A percentile compares a stretch with the other conserved stretches of the same genome.
Evolutionary conservation across 2,888 invertebrate genomes (phyloP).

Genomic region (Synanthedon tipuliformis): DNA sequence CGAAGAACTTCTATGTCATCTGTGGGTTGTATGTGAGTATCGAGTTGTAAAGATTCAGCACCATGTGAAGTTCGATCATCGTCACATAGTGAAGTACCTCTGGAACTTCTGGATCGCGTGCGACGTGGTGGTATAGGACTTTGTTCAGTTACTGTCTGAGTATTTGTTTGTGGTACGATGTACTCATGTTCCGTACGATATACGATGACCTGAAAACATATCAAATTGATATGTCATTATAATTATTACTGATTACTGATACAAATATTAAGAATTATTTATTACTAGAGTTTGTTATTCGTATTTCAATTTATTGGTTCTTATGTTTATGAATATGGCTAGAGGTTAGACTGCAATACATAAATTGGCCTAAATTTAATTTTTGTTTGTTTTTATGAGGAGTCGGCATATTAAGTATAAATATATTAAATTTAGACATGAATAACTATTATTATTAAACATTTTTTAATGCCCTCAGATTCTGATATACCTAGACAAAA

Average conservation of each 20-base stretch:
- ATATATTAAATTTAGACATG: too few species aligned
- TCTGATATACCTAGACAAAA: neutral
- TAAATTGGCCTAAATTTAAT: too few species aligned
- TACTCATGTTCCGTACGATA: slow-evolving; percentile 76
- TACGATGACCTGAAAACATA: slow-evolving; percentile 69
- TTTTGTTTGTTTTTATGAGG: too few species aligned
- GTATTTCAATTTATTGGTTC: neutral
- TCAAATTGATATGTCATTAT: neutral
- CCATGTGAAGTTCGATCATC: slow-evolving; percentile 80
- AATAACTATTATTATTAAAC: too few species aligned
- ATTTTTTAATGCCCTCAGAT: too few species aligned
- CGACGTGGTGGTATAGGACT: slow-evolving; percentile 69
- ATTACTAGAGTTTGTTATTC: neutral
- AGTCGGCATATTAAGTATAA: too few species aligned
- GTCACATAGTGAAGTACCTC: slow-evolving; percentile 70
- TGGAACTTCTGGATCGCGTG: slow-evolving; percentile 67
- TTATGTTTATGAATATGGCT: too few species aligned
- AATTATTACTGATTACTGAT: neutral
- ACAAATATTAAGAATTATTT: neutral
- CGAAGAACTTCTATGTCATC: slow-evolving; percentile 43
- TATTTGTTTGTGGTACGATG: slow-evolving; percentile 69
- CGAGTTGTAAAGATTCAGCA: slow-evolving; percentile 74
- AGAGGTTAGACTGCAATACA: too few species aligned
- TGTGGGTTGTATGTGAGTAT: slow-evolving; percentile 42
- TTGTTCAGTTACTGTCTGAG: slow-evolving; percentile 63